Evolutionary conservation across 2,888 invertebrate genomes (phyloP), one percentile per base, ranked within the genome.

Genomic region (Bombyx huttoni): DNA sequence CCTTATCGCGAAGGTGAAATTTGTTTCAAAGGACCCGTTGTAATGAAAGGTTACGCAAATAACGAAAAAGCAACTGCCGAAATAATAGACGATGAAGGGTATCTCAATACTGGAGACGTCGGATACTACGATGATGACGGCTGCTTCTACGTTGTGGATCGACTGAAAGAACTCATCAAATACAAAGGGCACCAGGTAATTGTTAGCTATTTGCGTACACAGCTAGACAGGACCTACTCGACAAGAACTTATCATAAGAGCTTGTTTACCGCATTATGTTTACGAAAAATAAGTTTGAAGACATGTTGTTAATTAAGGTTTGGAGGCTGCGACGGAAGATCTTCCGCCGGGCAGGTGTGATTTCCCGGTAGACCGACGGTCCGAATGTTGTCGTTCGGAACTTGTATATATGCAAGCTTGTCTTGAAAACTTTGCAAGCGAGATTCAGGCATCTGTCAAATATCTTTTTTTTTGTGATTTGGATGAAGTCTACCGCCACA

Each of bases 131-230:
- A 83, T 53, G 52, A 65, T n/a, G 82, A 83, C 14, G 80, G 80
- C 0, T 75, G 67, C 54, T 74, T 83, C 64, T 82, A 76, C 54
- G 71, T 83, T 9, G 78, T 81, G 13, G 82, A 83, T 53, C 58
- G 82, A 12, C 60, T 82, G 9, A 83, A 83, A 54, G 82, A 83
- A 57, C 68, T 83, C 8, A 81, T 83, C 54, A 83, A 83, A 58
- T 83, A 82, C 54, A 83, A 83, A 53, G 80, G 80, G 8, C 50
- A 58, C 50, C 92, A 94, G 89, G 91, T 40, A 13, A 46, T 8
- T 34, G 13, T 47, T 35, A 49, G 2, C 45, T 14, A 14, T 46
- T 24, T 40, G 24, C 24, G 24, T 24, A 24, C 24, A 24, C 24
- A 24, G 24, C 24, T 24, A 24, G 24, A 24, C 24, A 24, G 5